phyloP scores from a whole-genome alignment of 2,797 vertebrate genomes.

The Vespertilio murinus region DNA sequence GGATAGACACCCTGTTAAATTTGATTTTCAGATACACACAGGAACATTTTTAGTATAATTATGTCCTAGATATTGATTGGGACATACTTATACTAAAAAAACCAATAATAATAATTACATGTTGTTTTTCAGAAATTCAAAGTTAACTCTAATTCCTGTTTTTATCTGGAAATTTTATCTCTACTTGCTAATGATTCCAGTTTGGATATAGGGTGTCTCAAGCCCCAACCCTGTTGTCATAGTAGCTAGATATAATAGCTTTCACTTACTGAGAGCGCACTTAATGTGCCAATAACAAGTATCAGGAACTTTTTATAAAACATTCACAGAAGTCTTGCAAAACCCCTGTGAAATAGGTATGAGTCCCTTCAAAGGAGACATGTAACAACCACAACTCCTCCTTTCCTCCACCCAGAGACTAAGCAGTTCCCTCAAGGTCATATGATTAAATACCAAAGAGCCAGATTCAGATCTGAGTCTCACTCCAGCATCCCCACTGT shows the following conservation, averaged over 20 bases:
- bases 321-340: slow-evolving; percentile 13
- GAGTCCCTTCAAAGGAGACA: background rate
- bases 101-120: too few species aligned
- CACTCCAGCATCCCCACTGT: background rate
- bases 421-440: background rate
- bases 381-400: background rate
- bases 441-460: background rate
- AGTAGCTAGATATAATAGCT: background rate
- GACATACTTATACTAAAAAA: background rate
- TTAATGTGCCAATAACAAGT: background rate
- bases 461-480: background rate
- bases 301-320: background rate
- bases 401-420: background rate
- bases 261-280: background rate
- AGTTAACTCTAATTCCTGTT: background rate
- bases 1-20: background rate
- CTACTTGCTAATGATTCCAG: background rate
- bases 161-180: background rate
- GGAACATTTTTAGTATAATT: background rate
- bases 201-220: background rate
- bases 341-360: background rate
- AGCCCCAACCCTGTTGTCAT: background rate
- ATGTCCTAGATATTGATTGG: background rate
- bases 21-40: background rate
- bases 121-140: background rate